These are phyloP conservation scores for Drosophila sulfurigaster DNA, from an alignment of 1,140 invertebrate genomes.

Conservation along the genomic window DNA sequence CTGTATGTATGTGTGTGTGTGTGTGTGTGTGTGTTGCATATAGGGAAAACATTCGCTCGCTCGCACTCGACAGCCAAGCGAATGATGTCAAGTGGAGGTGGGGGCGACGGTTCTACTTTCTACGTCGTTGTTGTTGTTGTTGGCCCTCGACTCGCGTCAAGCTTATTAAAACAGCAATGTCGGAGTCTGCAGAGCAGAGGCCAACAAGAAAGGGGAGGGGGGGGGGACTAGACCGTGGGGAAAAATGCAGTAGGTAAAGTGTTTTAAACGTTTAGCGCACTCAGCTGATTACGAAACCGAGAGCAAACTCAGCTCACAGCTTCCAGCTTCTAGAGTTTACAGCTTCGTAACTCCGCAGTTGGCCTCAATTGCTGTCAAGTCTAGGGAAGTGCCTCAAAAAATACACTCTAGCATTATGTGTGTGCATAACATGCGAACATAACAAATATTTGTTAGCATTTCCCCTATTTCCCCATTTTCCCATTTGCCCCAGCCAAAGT, in stretches of 20 bases:
- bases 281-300: slow-evolving; percentile 50
- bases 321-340: neutral
- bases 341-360: neutral
- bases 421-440: no score
- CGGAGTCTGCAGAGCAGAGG: neutral
- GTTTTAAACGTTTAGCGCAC: slow-evolving; percentile 65
- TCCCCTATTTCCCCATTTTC: neutral
- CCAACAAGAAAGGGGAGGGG: neutral
- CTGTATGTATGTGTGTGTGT: slow-evolving; percentile 13
- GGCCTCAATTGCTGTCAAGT: slow-evolving; percentile 25
- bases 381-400: slow-evolving; percentile 3
- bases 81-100: slow-evolving; percentile 69
- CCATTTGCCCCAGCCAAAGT: neutral
- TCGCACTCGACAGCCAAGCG: slow-evolving; percentile 29
- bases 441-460: no score
- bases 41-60: slow-evolving; percentile 33
- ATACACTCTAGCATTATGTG: slow-evolving; percentile 1
- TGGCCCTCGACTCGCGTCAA: slow-evolving; percentile 53
- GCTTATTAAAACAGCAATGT: slow-evolving; percentile 65
- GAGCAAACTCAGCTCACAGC: neutral
- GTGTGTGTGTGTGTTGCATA: slow-evolving; percentile 24
- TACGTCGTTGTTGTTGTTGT: slow-evolving; percentile 19
- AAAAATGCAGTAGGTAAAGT: slow-evolving; percentile 28
- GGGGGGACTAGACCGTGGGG: slow-evolving; percentile 8
- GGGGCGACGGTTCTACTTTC: slow-evolving; percentile 19